phyloP scores from a whole-genome alignment of 1,140 invertebrate species.

The Aphelenchoides fujianensis region DNA sequence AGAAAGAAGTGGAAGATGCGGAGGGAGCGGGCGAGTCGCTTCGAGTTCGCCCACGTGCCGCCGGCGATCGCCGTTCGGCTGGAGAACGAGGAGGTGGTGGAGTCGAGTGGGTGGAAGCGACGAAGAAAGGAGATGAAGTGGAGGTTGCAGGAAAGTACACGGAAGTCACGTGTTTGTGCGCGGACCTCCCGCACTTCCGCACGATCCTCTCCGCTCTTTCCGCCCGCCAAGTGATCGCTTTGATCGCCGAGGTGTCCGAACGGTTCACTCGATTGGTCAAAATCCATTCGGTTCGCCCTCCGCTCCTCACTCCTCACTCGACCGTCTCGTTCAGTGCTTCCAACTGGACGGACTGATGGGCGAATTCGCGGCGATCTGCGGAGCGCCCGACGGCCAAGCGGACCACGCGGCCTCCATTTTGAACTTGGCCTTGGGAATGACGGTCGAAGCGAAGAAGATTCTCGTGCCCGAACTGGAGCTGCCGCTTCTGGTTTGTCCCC shows the following conservation, averaged over 20 bases:
- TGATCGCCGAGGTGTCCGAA: constrained; percentile 63
- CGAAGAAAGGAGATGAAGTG: constrained; percentile 40
- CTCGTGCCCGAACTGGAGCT: constrained; percentile 32
- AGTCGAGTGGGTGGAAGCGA: too few relatives aligned
- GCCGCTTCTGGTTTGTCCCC: constrained; percentile 29
- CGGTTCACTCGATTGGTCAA: constrained; percentile 62
- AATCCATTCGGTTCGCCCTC: constrained; percentile 44
- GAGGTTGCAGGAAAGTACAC: constrained; percentile 60
- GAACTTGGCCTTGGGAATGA: constrained; percentile 49
- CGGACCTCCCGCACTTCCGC: constrained; percentile 65
- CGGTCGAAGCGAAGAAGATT: constrained; percentile 32
- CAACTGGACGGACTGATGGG: constrained; percentile 36
- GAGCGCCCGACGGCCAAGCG: constrained; percentile 40
- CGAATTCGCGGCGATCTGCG: constrained; percentile 42
- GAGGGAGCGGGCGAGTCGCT: not conserved
- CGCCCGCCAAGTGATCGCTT: constrained; percentile 63
- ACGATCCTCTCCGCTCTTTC: constrained; percentile 63
- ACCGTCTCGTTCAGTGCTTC: constrained; percentile 19
- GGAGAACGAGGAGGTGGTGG: constrained; percentile 13
- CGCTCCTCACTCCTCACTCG: constrained; percentile 14
- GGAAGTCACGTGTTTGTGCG: constrained; percentile 63
- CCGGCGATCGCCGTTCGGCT: not conserved
- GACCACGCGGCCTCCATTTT: constrained; percentile 52
- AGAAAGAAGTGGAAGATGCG: too few relatives aligned
- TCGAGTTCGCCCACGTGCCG: not conserved